Percentiles rank a stretch among this genome's conserved stretches.
Conservation (phyloP, 2,113 vertebrate species). For the Cichladusa arquata region DNA sequence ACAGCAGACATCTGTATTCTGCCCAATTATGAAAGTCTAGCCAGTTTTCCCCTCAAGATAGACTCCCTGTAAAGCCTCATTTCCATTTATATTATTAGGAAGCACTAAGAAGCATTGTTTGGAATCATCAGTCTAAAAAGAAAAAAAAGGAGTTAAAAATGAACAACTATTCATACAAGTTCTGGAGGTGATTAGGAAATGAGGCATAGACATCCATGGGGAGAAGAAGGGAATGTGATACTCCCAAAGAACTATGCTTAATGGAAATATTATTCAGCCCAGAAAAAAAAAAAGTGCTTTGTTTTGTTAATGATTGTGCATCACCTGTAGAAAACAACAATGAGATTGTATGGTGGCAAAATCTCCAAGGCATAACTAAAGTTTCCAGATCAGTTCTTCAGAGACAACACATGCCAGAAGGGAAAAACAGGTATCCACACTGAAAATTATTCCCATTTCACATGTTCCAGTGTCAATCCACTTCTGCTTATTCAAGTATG, state of each 20-base stretch:
- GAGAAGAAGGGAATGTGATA: not conserved
- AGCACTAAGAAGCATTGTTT: conserved; percentile 38
- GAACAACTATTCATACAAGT: not conserved
- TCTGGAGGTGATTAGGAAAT: conserved; percentile 37
- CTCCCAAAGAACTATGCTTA: not conserved
- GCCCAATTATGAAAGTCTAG: not conserved
- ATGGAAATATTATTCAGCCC: conserved; percentile 23
- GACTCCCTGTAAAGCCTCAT: conserved; percentile 19
- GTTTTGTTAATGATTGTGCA: conserved; percentile 13
- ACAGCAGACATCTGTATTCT: not conserved
- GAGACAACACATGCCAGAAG: not conserved
- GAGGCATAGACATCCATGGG: not conserved
- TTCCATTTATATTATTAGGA: conserved; percentile 29
- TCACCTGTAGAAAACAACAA: not conserved
- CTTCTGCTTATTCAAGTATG: not conserved
- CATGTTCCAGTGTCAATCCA: not conserved
- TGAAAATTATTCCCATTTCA: not conserved
- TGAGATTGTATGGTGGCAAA: not conserved
- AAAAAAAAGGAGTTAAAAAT: not conserved
- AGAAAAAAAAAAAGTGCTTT: conserved; percentile 2
- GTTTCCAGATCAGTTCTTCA: not conserved
- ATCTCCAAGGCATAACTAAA: not conserved
- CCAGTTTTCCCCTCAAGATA: not conserved
- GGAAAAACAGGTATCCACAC: not conserved
- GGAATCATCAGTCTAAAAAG: not conserved